Percentiles rank a stretch among this genome's conserved stretches.
phyloP scores from a whole-genome alignment of 2,797 vertebrate genomes.

The Channa striata region DNA sequence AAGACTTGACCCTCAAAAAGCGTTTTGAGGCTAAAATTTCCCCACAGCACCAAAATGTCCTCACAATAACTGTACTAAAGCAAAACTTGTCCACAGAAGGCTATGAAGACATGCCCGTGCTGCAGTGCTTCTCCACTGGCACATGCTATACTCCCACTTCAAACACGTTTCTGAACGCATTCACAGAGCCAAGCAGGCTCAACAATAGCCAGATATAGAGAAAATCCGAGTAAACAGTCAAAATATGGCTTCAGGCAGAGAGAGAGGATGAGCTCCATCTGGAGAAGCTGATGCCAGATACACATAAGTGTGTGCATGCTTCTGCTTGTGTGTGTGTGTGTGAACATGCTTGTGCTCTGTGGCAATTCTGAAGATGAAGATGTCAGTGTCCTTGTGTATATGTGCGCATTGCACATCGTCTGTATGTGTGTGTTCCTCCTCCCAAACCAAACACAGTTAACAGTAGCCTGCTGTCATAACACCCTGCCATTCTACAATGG shows the following conservation, averaged over 20 bases:
- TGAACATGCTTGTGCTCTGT: slow-evolving; percentile 33
- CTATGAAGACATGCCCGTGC: background rate
- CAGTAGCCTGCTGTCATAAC: slow-evolving; percentile 83
- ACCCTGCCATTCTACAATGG: slow-evolving; percentile 71
- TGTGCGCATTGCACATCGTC: slow-evolving; percentile 44
- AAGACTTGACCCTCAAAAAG: too few species aligned
- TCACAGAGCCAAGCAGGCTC: slow-evolving; percentile 58
- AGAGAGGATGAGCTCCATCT: slow-evolving; percentile 73
- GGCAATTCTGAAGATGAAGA: slow-evolving; percentile 63
- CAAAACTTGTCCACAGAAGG: too few species aligned
- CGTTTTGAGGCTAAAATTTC: too few species aligned
- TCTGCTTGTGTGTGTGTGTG: slow-evolving; percentile 19
- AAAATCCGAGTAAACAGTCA: slow-evolving; percentile 69
- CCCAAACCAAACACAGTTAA: slow-evolving; percentile 79
- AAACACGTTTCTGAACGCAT: slow-evolving; percentile 64
- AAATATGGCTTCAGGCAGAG: slow-evolving; percentile 61
- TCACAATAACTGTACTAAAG: too few species aligned
- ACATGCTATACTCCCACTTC: slow-evolving; percentile 50
- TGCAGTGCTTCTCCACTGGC: slow-evolving; percentile 28
- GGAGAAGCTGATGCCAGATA: slow-evolving; percentile 57
- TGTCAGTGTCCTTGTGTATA: slow-evolving; percentile 60
- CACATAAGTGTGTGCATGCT: slow-evolving; percentile 7
- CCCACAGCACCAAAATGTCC: too few species aligned
- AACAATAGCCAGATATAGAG: slow-evolving; percentile 71
- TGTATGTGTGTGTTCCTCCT: slow-evolving; percentile 73